Evolutionary conservation across 2,113 vertebrate genomes (phyloP).

Genomic region (Larimichthys crocea): DNA sequence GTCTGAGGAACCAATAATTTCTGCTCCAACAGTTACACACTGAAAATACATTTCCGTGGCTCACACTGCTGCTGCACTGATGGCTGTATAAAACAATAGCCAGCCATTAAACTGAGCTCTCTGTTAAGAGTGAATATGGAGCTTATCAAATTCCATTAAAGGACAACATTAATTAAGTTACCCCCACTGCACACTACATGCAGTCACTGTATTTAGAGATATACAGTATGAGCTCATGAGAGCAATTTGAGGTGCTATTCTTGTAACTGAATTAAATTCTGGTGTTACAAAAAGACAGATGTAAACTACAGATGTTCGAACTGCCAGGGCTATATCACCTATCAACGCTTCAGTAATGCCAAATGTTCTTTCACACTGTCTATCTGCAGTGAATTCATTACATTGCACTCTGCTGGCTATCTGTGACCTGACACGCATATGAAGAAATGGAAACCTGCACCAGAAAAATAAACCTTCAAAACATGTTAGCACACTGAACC

Average conservation of each 20-base stretch:
- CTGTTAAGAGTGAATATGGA: not conserved
- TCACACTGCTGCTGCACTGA: conserved; percentile 2
- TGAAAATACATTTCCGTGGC: conserved; percentile 14
- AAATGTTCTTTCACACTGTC: not conserved
- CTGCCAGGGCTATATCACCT: not conserved
- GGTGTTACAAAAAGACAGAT: not conserved
- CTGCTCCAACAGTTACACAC: conserved; percentile 8
- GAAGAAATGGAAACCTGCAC: conserved; percentile 3
- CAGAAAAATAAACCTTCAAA: conserved; percentile 32
- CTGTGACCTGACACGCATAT: not conserved
- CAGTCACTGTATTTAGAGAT: conserved; percentile 1
- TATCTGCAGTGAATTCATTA: not conserved
- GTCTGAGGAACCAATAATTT: conserved; percentile 9
- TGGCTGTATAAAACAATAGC: conserved; percentile 32
- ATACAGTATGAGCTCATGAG: not conserved
- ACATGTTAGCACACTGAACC: conserved; percentile 32
- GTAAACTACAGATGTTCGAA: not conserved
- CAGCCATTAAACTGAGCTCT: not conserved
- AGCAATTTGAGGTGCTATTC: not conserved
- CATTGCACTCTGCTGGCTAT: not conserved
- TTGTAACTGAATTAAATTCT: not conserved
- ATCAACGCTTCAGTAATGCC: not conserved
- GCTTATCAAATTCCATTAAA: conserved; percentile 11
- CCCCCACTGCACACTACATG: not conserved
- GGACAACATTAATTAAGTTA: conserved; percentile 8